Evolutionary conservation across 2,888 invertebrate species (phyloP).

Genomic region (Mesochorus sp.): DNA sequence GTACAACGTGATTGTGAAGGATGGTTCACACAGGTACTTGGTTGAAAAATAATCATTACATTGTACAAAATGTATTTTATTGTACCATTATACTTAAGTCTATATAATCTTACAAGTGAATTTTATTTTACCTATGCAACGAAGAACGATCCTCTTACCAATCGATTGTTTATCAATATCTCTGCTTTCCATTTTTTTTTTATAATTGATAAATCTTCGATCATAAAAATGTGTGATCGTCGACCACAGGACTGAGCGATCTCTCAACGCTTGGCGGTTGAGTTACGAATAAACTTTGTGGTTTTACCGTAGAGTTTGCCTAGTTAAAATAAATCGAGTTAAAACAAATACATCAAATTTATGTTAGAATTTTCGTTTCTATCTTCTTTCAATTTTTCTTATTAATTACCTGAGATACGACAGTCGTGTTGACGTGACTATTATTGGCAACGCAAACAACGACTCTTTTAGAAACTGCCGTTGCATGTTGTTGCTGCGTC

Average conservation of each 20-base stretch:
- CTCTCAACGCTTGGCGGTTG: conserved; percentile 73
- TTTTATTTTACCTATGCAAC: conserved; percentile 48
- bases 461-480: conserved; percentile 83
- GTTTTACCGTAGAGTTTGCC: conserved; percentile 72
- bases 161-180: neutral
- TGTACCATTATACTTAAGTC: conserved; percentile 56
- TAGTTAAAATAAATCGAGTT: conserved; percentile 50
- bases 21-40: neutral
- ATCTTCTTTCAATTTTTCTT: neutral
- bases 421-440: conserved; percentile 74
- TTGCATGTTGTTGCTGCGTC: conserved; percentile 72
- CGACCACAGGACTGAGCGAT: conserved; percentile 75
- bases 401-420: conserved; percentile 75
- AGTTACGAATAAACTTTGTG: conserved; percentile 75
- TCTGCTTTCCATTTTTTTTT: conserved; percentile 1
- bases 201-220: conserved; percentile 31
- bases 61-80: conserved; percentile 60
- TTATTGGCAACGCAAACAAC: conserved; percentile 82
- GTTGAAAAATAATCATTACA: neutral
- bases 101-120: conserved; percentile 49
- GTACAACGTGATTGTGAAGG: neutral
- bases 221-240: conserved; percentile 76
- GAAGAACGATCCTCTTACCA: conserved; percentile 18
- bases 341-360: no score
- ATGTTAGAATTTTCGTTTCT: neutral